Conservation (phyloP, 2,888 invertebrate genomes). For the Ctena decussata region DNA sequence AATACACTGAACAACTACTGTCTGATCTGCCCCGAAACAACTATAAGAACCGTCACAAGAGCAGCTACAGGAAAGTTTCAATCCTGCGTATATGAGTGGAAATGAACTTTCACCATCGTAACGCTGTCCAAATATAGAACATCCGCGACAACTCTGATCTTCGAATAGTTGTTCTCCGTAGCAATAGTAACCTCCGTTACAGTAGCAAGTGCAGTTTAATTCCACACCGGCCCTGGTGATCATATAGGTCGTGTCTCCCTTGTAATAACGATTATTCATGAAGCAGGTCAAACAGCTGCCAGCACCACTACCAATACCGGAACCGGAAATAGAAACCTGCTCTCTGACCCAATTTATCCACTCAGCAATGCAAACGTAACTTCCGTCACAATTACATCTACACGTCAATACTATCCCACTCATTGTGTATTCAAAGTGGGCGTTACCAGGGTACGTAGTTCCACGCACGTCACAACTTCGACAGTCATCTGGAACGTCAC, state of each 20-base stretch:
- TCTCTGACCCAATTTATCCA: conserved; percentile 47
- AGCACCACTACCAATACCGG: conserved; percentile 55
- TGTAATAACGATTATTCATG: conserved; percentile 60
- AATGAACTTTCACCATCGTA: conserved; percentile 46
- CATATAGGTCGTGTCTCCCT: conserved; percentile 69
- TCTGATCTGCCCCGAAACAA: conserved; percentile 39
- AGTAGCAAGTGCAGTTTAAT: conserved; percentile 67
- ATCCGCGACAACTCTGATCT: conserved; percentile 39
- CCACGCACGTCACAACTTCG: conserved; percentile 70
- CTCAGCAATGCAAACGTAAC: conserved; percentile 47
- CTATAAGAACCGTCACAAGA: conserved; percentile 49
- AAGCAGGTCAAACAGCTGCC: conserved; percentile 62
- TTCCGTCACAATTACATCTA: conserved; percentile 69
- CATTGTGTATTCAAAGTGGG: conserved; percentile 66
- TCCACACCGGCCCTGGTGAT: conserved; percentile 36
- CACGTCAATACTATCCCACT: conserved; percentile 62
- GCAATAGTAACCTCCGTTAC: conserved; percentile 68
- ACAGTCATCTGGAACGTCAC: conserved; percentile 60
- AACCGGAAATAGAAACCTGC: conserved; percentile 52
- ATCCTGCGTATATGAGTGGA: conserved; percentile 41
- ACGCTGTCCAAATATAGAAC: conserved; percentile 33
- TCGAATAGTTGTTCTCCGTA: conserved; percentile 37
- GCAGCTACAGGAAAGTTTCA: conserved; percentile 46
- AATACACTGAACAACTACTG: conserved; percentile 36
- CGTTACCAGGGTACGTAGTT: conserved; percentile 62